A percentile compares a stretch with the other conserved stretches of the same genome.
phyloP scores from a whole-genome alignment of 2,888 invertebrate species.

The Meliscaeva auricollis region DNA sequence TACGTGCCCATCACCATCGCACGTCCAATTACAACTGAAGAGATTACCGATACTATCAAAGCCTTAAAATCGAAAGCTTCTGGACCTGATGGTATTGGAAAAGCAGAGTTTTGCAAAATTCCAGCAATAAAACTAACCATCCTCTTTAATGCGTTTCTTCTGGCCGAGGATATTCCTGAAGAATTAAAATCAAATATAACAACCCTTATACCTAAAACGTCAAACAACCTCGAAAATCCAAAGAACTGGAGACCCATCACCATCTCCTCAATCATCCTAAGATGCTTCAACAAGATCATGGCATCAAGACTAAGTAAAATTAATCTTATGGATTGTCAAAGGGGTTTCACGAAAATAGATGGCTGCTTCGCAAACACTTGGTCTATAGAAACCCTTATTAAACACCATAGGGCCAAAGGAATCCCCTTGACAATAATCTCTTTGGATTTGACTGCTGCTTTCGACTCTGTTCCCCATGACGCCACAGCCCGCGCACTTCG shows the following conservation, averaged over 20 bases:
- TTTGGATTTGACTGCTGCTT: background rate
- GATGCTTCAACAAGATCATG: background rate
- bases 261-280: background rate
- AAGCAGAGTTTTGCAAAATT: background rate
- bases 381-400: background rate
- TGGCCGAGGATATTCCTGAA: background rate
- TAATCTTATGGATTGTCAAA: background rate
- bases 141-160: background rate
- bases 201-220: background rate
- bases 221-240: background rate
- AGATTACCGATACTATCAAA: no score
- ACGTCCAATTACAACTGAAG: no score
- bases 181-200: background rate
- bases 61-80: background rate
- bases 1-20: no score
- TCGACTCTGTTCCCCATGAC: background rate
- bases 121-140: background rate
- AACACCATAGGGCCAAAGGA: background rate
- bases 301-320: background rate
- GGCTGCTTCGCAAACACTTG: constrained; percentile 17
- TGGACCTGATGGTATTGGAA: background rate
- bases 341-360: constrained; percentile 9
- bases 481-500: background rate
- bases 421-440: background rate
- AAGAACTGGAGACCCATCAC: background rate